These are phyloP conservation scores for Drosophila bocki DNA, from an alignment of 1,140 invertebrate species.

Conservation along the genomic window DNA sequence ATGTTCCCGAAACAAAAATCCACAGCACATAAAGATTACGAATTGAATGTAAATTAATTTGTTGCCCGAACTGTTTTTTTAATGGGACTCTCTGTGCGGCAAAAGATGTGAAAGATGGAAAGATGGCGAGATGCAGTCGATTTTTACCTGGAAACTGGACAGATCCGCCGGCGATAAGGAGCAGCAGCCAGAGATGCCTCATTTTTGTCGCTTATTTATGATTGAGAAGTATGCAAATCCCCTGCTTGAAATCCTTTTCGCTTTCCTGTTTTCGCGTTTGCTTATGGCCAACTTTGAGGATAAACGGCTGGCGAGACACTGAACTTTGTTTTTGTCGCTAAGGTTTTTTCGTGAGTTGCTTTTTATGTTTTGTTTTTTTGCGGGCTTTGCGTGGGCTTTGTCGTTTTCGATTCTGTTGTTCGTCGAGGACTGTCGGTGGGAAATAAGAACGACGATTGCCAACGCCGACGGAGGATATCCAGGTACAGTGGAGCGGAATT, in stretches of 20 bases:
- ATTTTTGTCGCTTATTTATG: slow-evolving; percentile 38
- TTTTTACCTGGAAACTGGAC: slow-evolving; percentile 61
- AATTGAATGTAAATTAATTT: slow-evolving; percentile 51
- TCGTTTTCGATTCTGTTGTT: slow-evolving; percentile 46
- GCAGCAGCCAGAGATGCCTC: slow-evolving; percentile 63
- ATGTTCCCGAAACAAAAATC: slow-evolving; percentile 14
- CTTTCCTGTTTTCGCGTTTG: slow-evolving; percentile 52
- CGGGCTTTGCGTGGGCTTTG: slow-evolving; percentile 40
- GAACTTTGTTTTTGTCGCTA: slow-evolving; percentile 64
- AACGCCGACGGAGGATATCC: slow-evolving; percentile 37
- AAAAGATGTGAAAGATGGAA: slow-evolving; percentile 28
- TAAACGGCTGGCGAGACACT: slow-evolving; percentile 59
- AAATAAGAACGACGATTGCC: slow-evolving; percentile 27
- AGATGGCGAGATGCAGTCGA: slow-evolving; percentile 8
- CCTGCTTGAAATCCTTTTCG: slow-evolving; percentile 42
- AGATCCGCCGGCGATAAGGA: slow-evolving; percentile 54
- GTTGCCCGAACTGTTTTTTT: slow-evolving; percentile 8
- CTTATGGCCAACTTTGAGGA: slow-evolving; percentile 33
- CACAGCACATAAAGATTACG: slow-evolving; percentile 33
- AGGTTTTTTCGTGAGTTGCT: slow-evolving; percentile 23
- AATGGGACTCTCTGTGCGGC: slow-evolving; percentile 15
- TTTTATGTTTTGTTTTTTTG: slow-evolving; percentile 3
- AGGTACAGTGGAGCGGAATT: slow-evolving; percentile 23
- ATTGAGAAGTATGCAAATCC: slow-evolving; percentile 28
- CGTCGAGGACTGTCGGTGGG: slow-evolving; percentile 39